A percentile compares a stretch with the other conserved stretches of the same genome.
These are phyloP conservation scores for Pegea sp. DNA, from an alignment of 23 tunicate species.

Conservation along the genomic window DNA sequence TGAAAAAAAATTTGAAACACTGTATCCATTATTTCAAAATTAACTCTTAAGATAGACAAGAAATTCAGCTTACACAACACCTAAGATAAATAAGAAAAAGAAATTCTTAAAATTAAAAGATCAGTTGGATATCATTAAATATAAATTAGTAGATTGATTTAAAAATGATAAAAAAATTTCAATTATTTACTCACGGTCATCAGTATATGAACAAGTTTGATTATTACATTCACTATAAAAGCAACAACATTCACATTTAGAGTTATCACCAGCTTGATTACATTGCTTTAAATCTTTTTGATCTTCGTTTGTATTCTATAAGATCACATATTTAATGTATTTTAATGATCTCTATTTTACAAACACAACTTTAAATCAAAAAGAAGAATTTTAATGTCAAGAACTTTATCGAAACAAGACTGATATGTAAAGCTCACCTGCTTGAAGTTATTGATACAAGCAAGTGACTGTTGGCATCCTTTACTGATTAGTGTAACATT, in stretches of 20 bases:
- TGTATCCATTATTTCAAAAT: no score
- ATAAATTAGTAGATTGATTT: no score
- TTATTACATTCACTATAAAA: conserved; percentile 38
- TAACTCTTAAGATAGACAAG: no score
- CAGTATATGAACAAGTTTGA: conserved; percentile 42
- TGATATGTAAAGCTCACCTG: conserved; percentile 45
- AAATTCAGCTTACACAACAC: no score
- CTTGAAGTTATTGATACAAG: conserved; percentile 72
- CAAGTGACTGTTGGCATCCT: conserved; percentile 80
- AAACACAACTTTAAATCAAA: no score
- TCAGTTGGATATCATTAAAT: no score
- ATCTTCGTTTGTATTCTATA: conserved; percentile 25
- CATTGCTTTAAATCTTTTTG: conserved; percentile 78
- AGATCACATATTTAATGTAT: no score
- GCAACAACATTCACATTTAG: conserved; percentile 97
- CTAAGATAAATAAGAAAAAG: no score
- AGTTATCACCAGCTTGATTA: conserved; percentile 29
- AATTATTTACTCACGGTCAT: conserved; percentile 49
- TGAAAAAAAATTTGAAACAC: no score
- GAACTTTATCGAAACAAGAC: neutral
- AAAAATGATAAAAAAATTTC: no score
- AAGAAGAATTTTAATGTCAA: neutral
- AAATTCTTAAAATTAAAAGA: no score
- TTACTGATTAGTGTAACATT: conserved; percentile 56
- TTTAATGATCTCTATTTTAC: no score